phyloP scores from a whole-genome alignment of 2,797 vertebrate species.

The Silurus lanzhouensis region DNA sequence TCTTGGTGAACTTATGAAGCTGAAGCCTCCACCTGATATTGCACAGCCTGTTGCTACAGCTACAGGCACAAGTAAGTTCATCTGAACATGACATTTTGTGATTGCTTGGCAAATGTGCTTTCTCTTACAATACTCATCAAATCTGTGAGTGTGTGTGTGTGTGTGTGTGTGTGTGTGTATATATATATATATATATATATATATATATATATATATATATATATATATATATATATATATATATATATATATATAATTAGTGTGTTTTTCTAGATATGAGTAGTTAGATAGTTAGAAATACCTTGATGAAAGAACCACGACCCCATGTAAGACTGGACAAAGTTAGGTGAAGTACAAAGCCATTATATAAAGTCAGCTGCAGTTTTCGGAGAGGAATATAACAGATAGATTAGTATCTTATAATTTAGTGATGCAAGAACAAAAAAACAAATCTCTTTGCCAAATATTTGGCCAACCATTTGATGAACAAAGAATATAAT shows the following conservation, averaged over 20 bases:
- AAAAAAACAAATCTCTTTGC: not conserved
- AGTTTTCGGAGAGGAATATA: not conserved
- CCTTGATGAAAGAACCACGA: not conserved
- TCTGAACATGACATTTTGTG: not conserved
- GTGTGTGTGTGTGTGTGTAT: no score
- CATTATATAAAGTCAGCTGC: not conserved
- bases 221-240: no score
- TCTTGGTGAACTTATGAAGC: slow-evolving; percentile 96
- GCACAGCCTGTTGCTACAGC: slow-evolving; percentile 95
- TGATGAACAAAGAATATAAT: not conserved
- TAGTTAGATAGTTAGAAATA: not conserved
- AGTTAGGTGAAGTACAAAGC: not conserved
- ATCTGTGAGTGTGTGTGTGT: no score
- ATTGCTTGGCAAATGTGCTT: not conserved
- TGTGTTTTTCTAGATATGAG: no score
- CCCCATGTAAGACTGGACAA: not conserved
- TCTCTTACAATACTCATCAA: not conserved
- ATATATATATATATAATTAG: no score
- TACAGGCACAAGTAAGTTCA: slow-evolving; percentile 83
- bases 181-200: no score
- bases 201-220: no score
- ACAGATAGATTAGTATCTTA: not conserved
- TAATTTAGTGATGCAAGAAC: not conserved
- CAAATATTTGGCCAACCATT: not conserved
- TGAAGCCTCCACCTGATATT: slow-evolving; percentile 95